A percentile compares a stretch with the other conserved stretches of the same genome.
phyloP scores from a whole-genome alignment of 2,888 invertebrate species.

The Leucophora obtusa region DNA sequence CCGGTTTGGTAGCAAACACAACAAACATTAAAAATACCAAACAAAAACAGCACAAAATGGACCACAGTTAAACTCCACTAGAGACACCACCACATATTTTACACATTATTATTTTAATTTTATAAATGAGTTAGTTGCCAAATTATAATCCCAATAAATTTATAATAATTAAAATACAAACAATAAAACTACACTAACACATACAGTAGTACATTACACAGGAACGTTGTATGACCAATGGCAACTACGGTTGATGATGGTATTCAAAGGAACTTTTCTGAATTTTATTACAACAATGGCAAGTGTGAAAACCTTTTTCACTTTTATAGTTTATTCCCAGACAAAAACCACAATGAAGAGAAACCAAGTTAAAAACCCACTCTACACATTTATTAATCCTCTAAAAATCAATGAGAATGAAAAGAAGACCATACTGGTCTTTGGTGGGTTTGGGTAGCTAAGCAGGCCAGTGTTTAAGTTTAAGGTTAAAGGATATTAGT shows the following conservation, averaged over 20 bases:
- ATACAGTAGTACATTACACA: background rate
- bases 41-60: background rate
- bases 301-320: constrained; percentile 64
- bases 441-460: background rate
- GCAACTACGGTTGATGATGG: constrained; percentile 1
- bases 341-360: constrained; percentile 30
- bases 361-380: constrained; percentile 33
- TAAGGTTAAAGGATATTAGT: constrained; percentile 29
- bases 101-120: constrained; percentile 29
- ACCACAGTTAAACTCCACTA: constrained; percentile 8
- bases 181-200: constrained; percentile 8
- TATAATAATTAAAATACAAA: constrained; percentile 54
- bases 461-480: background rate
- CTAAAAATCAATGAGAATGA: constrained; percentile 46
- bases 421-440: background rate
- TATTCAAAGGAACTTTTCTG: background rate
- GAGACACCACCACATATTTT: constrained; percentile 4
- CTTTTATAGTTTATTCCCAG: constrained; percentile 43
- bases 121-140: constrained; percentile 58
- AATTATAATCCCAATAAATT: constrained; percentile 59
- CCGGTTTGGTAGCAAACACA: constrained; percentile 9
- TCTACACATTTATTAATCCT: constrained; percentile 41
- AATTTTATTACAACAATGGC: constrained; percentile 28
- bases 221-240: background rate
- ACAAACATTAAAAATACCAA: constrained; percentile 18